Evolutionary conservation across 2,888 invertebrate genomes (phyloP), one percentile per base, ranked within the genome.

Genomic region (Drosophila engyochracea): DNA sequence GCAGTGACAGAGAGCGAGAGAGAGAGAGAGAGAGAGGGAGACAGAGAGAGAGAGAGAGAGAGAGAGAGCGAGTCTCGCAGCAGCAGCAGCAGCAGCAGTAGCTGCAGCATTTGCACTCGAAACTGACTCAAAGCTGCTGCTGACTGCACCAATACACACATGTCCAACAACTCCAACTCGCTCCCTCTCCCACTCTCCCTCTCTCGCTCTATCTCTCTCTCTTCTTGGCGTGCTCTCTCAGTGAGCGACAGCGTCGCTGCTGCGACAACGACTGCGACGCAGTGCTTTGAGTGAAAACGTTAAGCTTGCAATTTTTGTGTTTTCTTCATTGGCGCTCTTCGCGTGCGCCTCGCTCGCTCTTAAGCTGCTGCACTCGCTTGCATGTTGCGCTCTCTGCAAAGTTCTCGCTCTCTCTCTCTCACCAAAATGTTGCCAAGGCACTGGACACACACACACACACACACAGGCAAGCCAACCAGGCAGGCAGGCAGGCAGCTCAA

Each of bases 381-480:
- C 79, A 82, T 80, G 75, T 82, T 71, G 71, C 59, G 55, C 67
- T 64, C 51, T 55, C 25, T 28, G 39, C 58, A 25, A 3, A 16
- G 16, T 33, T 33, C 65, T 69, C 61, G 70, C 66, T 53, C 57
- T 12, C 57, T 44, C n/a, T 28, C n/a, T 28, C n/a, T 55, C 55
- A 9, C 22, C 16, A 58, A 65, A 86, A 84, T 89, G 87, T 84
- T 84, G 83, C 82, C 71, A 79, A 79, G 41, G 41, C 44, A 16
- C 41, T 62, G 37, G 52, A 44, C 66, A 47, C 59, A 65, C 60
- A 25, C 62, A 52, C 64, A 62, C 47, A 65, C 74, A 51, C 58
- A 64, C 25, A 47, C 35, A 37, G 28, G 22, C 44, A 44, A 22
- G 14, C 22, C 47, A 22, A 25, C 47, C 47, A 47, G 47, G 47